Conservation (phyloP, 1,140 invertebrate genomes). For the Euborellia annulipes region DNA sequence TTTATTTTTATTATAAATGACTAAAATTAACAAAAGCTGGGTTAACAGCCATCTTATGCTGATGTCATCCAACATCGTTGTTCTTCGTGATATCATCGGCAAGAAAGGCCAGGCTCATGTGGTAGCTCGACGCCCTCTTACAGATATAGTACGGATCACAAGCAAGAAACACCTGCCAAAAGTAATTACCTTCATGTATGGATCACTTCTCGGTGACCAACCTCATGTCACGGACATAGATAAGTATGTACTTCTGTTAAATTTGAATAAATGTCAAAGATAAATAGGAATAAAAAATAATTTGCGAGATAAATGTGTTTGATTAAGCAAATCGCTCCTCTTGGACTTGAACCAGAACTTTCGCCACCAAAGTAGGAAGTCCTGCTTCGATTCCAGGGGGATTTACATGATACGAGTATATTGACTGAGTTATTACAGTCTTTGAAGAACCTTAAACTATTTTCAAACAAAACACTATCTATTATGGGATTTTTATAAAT, state of each 20-base stretch:
- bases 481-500: too few species aligned
- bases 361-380: too few species aligned
- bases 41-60: conserved; percentile 61
- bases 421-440: too few species aligned
- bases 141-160: conserved; percentile 88
- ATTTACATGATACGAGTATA: too few species aligned
- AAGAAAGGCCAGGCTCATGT: conserved; percentile 64
- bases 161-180: conserved; percentile 86
- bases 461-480: too few species aligned
- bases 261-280: not conserved
- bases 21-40: not conserved
- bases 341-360: too few species aligned
- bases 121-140: conserved; percentile 66
- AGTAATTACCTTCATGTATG: conserved; percentile 91
- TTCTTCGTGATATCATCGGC: conserved; percentile 64
- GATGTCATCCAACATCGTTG: conserved; percentile 74
- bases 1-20: not conserved
- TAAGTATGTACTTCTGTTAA: conserved; percentile 24
- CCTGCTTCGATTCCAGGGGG: too few species aligned
- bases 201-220: conserved; percentile 54
- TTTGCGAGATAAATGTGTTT: too few species aligned
- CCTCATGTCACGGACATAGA: conserved; percentile 72
- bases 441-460: too few species aligned
- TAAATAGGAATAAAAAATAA: too few species aligned
- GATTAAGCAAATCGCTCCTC: too few species aligned